Percentiles rank a stretch among this genome's conserved stretches.
Evolutionary conservation across 2,113 vertebrate species (phyloP).

Genomic region (Microcebus griseorufus): DNA sequence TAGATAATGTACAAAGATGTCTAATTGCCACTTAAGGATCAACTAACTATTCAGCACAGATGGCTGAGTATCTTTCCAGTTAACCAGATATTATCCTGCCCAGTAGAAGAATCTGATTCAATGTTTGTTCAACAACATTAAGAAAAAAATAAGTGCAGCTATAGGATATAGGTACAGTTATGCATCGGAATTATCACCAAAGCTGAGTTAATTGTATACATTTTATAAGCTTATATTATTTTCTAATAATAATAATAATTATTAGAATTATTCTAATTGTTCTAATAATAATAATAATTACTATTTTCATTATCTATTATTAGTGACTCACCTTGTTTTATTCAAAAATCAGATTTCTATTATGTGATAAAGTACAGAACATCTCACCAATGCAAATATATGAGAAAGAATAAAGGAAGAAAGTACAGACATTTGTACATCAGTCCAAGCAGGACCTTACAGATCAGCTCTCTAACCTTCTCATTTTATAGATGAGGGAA

Average conservation of each 20-base stretch:
- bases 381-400: background rate
- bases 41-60: conserved; percentile 8
- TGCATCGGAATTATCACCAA: conserved; percentile 14
- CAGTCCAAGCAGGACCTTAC: background rate
- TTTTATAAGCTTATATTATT: background rate
- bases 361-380: background rate
- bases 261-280: no score
- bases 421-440: background rate
- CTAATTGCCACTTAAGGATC: conserved; percentile 20
- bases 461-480: background rate
- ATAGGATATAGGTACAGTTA: background rate
- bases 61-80: background rate
- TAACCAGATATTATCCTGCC: conserved; percentile 25
- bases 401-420: background rate
- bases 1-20: conserved; percentile 42
- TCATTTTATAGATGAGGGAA: conserved; percentile 14
- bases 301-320: background rate
- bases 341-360: background rate
- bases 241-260: background rate
- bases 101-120: conserved; percentile 36
- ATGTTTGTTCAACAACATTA: conserved; percentile 38
- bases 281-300: background rate
- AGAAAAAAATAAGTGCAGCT: background rate
- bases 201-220: background rate
- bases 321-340: background rate